A percentile compares a stretch with the other conserved stretches of the same genome.
phyloP scores from a whole-genome alignment of 2,113 vertebrate species.

The Hiodon tergisus region DNA sequence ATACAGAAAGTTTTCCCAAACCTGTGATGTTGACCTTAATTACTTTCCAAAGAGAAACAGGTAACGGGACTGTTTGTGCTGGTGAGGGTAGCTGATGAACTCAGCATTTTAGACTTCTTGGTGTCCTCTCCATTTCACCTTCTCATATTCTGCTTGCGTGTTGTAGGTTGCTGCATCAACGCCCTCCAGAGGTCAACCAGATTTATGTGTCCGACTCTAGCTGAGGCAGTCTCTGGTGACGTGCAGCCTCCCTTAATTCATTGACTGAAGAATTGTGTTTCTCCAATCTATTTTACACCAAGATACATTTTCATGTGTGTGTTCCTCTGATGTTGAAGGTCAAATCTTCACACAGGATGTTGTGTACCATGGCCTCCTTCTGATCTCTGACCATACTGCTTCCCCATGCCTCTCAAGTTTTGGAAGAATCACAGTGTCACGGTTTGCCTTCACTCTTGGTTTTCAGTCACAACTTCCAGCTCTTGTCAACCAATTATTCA shows the following conservation, averaged over 20 bases:
- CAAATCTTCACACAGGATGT: no score
- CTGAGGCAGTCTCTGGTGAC: constrained; percentile 23
- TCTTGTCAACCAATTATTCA: no score
- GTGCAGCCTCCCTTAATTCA: background rate
- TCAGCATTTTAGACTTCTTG: background rate
- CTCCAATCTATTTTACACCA: background rate
- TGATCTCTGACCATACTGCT: no score
- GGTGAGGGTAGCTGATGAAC: no score
- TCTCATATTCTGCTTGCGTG: background rate
- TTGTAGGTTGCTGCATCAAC: background rate
- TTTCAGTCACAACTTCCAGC: no score
- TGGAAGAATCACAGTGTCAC: no score
- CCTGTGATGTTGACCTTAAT: background rate
- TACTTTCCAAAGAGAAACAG: constrained; percentile 9
- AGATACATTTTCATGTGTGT: no score
- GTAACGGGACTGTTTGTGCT: background rate
- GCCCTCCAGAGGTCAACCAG: background rate
- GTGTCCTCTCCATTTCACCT: background rate
- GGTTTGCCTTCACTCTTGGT: no score
- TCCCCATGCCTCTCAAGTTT: no score
- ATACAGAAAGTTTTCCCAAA: no score
- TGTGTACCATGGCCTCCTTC: no score
- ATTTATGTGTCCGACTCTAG: constrained; percentile 40
- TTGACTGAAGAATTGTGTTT: background rate
- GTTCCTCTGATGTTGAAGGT: no score